phyloP scores from a whole-genome alignment of 2,113 vertebrate genomes.

The Elgaria multicarinata region DNA sequence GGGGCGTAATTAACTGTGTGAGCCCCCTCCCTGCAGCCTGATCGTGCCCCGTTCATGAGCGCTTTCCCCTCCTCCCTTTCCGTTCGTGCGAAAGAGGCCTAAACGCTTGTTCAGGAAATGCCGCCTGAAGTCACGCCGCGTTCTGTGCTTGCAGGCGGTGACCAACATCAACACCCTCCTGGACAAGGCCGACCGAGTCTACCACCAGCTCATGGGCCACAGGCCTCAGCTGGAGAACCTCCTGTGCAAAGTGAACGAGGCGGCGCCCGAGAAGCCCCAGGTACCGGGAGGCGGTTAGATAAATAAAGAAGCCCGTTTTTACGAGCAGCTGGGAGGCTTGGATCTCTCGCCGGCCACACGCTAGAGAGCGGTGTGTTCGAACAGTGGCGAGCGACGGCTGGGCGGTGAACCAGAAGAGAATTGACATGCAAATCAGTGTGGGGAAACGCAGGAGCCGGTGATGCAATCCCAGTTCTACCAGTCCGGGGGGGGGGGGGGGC shows the following conservation, averaged over 20 bases:
- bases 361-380: neutral
- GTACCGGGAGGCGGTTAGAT: conserved; percentile 60
- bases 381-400: neutral
- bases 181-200: conserved; percentile 97
- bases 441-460: too few species aligned
- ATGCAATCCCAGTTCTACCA: too few species aligned
- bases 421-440: too few species aligned
- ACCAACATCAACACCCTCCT: conserved; percentile 97
- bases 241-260: conserved; percentile 96
- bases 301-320: too few species aligned
- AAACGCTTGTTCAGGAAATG: neutral
- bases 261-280: conserved; percentile 97
- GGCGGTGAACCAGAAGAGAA: too few species aligned
- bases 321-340: too few species aligned
- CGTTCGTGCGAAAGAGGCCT: neutral
- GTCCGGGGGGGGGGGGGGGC: too few species aligned
- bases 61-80: too few species aligned
- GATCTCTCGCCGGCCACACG: too few species aligned
- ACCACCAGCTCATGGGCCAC: conserved; percentile 98
- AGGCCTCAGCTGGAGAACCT: conserved; percentile 94
- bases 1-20: too few species aligned
- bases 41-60: too few species aligned
- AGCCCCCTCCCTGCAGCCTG: too few species aligned
- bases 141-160: conserved; percentile 83
- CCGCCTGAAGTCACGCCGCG: rapidly evolving